These are phyloP conservation scores for Cyprinella venusta DNA, from an alignment of 2,797 vertebrate species.

Conservation along the genomic window DNA sequence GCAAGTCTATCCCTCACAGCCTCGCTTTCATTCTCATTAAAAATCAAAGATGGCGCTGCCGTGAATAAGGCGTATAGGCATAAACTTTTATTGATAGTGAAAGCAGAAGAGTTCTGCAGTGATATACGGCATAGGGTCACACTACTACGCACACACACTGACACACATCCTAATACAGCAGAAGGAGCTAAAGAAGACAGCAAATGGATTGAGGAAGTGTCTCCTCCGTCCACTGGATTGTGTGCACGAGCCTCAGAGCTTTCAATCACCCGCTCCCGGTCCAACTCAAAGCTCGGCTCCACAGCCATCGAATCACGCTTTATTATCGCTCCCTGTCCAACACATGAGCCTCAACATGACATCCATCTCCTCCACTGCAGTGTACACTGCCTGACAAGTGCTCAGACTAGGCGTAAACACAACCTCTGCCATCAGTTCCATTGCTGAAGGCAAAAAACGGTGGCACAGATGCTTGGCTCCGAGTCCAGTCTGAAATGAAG, in stretches of 20 bases:
- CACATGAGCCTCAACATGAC: constrained; percentile 38
- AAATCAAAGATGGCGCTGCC: too few relatives aligned
- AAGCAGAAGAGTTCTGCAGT: background rate
- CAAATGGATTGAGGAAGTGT: constrained; percentile 31
- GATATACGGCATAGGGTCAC: constrained; percentile 1
- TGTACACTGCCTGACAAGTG: constrained; percentile 46
- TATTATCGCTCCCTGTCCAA: constrained; percentile 41
- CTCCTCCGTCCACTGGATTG: constrained; percentile 19
- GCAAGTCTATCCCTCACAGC: too few relatives aligned
- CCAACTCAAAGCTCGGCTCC: constrained; percentile 26
- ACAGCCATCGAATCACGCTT: constrained; percentile 50
- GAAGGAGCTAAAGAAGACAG: constrained; percentile 1
- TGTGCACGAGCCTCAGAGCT: constrained; percentile 44
- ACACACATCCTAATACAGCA: constrained; percentile 42
- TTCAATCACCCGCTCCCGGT: constrained; percentile 64
- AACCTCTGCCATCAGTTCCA: constrained; percentile 29
- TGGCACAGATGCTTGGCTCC: background rate
- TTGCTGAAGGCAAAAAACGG: background rate
- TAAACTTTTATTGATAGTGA: background rate
- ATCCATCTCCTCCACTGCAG: constrained; percentile 47
- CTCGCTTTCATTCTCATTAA: too few relatives aligned
- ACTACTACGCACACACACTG: background rate
- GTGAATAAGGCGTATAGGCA: too few relatives aligned
- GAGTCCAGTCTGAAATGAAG: constrained; percentile 11
- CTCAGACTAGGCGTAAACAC: constrained; percentile 44